Evolutionary conservation across 2,797 vertebrate genomes (phyloP), one percentile per base, ranked within the genome.

Genomic region (Onychomys leucogaster): DNA sequence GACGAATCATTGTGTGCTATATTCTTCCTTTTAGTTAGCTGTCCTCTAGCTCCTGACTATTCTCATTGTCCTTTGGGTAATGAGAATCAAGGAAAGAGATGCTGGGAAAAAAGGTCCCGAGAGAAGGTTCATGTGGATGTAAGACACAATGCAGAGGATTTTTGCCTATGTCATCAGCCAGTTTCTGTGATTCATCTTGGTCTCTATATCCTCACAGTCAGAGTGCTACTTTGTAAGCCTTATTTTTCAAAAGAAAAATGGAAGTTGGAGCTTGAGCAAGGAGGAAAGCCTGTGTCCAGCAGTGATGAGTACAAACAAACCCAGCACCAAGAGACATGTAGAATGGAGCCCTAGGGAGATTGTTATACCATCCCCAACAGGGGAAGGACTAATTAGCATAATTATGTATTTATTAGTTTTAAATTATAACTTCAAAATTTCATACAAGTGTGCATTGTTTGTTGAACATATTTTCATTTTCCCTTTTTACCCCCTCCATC

Each of bases 221-320:
- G 34, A 19, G 59, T 82, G 1, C 34, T 94, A 12, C 49, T 14
- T 12, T 52, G 49, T 92, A 65, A 85, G 9, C 83, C 27, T 37
- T 95, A 75, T 37, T 97, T 97, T 97, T 97, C 94, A 85, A 94
- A 94, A 96, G 65, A 84, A 94, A 91, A 90, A 91, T 67, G 67
- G 96, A 94, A 98, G 94, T 67, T 90, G 92, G 69, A 34, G 88
- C 81, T 97, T 98, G 41, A 82, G 67, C 87, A 37, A 17, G 86
- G 75, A 90, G 83, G 80, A 84, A 93, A 94, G 80, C 21, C 4
- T 52, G 29, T 67, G 52, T 73, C 49, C 63, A 65, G 6, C 32
- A 32, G 57, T 41, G 73, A 92, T 34, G 88, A 94, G 11, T 57
- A 90, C 37, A 71, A 29, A 32, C 6, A 55, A 55, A 34, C 21